A percentile compares a stretch with the other conserved stretches of the same genome.
These are phyloP conservation scores for Lepus americanus DNA, from an alignment of 2,113 vertebrate species.

Conservation along the genomic window DNA sequence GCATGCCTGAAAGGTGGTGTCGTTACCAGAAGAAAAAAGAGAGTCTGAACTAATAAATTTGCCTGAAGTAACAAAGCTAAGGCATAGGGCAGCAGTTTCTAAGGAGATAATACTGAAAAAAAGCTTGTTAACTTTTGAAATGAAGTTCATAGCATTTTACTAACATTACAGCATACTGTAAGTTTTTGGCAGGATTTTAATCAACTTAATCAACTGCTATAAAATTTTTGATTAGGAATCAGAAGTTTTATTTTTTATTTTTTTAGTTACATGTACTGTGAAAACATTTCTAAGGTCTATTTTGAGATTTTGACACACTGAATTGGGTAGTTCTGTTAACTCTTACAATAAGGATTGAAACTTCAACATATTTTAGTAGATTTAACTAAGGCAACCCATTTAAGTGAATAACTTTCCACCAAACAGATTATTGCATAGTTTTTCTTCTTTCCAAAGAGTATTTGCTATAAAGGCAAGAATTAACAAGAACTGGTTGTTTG, in stretches of 20 bases:
- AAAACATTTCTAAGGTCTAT: slow-evolving; percentile 22
- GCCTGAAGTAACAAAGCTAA: not conserved
- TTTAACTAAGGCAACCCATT: slow-evolving; percentile 29
- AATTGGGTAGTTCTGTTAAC: slow-evolving; percentile 5
- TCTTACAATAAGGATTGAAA: slow-evolving; percentile 7
- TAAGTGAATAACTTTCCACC: slow-evolving; percentile 13
- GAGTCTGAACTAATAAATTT: not conserved
- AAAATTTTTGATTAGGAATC: slow-evolving; percentile 39
- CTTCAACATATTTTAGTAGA: slow-evolving; percentile 15
- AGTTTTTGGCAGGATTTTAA: slow-evolving; percentile 25
- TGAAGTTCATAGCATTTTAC: slow-evolving; percentile 49
- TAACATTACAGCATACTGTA: not conserved
- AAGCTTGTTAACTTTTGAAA: slow-evolving; percentile 32
- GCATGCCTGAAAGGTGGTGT: not conserved
- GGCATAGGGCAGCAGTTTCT: slow-evolving; percentile 15
- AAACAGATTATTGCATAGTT: not conserved
- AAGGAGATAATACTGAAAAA: slow-evolving; percentile 43
- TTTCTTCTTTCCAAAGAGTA: slow-evolving; percentile 5
- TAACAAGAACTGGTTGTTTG: slow-evolving; percentile 51
- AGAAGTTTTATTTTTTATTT: not conserved
- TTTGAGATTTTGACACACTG: slow-evolving; percentile 50
- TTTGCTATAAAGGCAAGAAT: slow-evolving; percentile 50
- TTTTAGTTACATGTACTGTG: not conserved
- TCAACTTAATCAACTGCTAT: slow-evolving; percentile 24
- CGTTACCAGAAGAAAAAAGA: slow-evolving; percentile 14